Evolutionary conservation across 2,113 vertebrate genomes (phyloP).

Genomic region (Jacana jacana): DNA sequence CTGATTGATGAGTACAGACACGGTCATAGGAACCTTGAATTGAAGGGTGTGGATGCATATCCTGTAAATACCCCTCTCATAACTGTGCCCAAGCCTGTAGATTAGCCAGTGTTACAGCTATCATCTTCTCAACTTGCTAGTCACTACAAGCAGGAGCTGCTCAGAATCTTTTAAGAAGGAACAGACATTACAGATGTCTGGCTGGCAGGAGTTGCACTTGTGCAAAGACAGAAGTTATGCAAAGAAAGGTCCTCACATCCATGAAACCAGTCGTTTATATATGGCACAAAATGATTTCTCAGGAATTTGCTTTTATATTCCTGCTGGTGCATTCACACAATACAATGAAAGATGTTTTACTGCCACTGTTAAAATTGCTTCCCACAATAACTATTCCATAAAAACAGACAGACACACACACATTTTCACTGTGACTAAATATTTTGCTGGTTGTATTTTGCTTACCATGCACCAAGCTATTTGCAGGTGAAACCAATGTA

Average conservation of each 20-base stretch:
- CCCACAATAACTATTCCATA: neutral
- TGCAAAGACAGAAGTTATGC: neutral
- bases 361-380: neutral
- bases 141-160: neutral
- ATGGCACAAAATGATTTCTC: neutral
- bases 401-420: fast-evolving
- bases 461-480: constrained; percentile 93
- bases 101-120: neutral
- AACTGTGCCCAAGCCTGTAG: neutral
- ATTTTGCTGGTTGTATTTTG: neutral
- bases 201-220: neutral
- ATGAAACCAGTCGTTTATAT: neutral
- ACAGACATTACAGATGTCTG: neutral
- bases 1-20: neutral
- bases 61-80: neutral
- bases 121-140: neutral
- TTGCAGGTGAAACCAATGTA: constrained; percentile 88
- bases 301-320: neutral
- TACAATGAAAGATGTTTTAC: neutral
- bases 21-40: neutral
- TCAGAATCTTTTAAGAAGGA: neutral
- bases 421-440: neutral
- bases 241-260: neutral
- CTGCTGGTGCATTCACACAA: neutral
- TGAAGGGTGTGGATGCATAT: neutral